phyloP scores from a whole-genome alignment of 2,888 invertebrate genomes.

The Beris morrisii region DNA sequence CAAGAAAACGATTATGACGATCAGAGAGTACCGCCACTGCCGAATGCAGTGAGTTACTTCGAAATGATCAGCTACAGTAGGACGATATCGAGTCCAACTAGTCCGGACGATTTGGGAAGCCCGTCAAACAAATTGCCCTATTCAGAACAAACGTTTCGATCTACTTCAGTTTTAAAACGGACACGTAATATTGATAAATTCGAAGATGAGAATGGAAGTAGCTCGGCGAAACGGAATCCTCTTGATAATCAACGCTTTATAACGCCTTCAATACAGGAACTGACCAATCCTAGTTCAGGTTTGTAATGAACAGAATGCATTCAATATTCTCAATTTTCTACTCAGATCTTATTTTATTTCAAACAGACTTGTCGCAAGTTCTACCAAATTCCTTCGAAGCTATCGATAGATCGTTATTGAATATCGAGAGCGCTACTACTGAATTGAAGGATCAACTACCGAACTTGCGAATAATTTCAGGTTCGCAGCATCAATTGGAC shows the following conservation, averaged over 20 bases:
- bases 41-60: slow-evolving; percentile 42
- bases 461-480: slow-evolving; percentile 47
- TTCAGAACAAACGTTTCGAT: slow-evolving; percentile 9
- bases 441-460: slow-evolving; percentile 50
- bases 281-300: slow-evolving; percentile 35
- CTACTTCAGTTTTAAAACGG: slow-evolving; percentile 36
- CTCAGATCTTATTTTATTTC: slow-evolving; percentile 17
- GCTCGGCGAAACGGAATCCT: slow-evolving; percentile 38
- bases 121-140: not conserved
- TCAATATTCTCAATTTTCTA: not conserved
- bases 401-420: slow-evolving; percentile 48
- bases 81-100: slow-evolving; percentile 13
- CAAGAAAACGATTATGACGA: slow-evolving; percentile 41
- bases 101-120: not conserved
- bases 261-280: slow-evolving; percentile 30
- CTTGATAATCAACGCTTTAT: slow-evolving; percentile 26
- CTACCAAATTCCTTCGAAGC: slow-evolving; percentile 50
- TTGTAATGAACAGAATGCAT: slow-evolving; percentile 3
- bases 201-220: slow-evolving; percentile 20
- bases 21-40: slow-evolving; percentile 42
- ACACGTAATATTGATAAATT: slow-evolving; percentile 30
- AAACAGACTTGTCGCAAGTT: slow-evolving; percentile 49
- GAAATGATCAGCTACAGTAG: slow-evolving; percentile 32
- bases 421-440: slow-evolving; percentile 50
- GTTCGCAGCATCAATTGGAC: slow-evolving; percentile 49